Conservation (phyloP, 2,113 vertebrate genomes). For the Laterallus jamaicensis region DNA sequence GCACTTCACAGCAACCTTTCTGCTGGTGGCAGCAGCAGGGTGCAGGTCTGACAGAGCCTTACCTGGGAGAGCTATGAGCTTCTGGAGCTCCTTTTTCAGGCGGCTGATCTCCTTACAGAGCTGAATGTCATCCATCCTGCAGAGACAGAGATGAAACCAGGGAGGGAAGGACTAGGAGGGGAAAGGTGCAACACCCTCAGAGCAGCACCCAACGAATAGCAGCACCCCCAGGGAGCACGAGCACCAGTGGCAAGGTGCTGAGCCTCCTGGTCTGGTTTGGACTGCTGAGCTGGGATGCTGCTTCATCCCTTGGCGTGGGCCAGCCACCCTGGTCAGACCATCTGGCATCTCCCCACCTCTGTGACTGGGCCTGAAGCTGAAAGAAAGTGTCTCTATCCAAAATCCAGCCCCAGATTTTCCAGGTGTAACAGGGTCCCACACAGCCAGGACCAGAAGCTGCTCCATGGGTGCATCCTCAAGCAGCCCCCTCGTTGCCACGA, state of each 20-base stretch:
- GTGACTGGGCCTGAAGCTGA: background rate
- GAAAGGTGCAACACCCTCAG: background rate
- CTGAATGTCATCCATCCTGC: slow-evolving; percentile 93
- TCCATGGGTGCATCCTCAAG: background rate
- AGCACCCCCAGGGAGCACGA: too few relatives aligned
- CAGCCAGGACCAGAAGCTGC: background rate
- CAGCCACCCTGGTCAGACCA: background rate
- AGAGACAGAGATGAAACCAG: background rate
- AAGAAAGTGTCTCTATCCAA: background rate
- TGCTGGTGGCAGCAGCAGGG: background rate
- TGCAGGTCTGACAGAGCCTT: background rate
- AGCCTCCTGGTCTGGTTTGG: background rate
- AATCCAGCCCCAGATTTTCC: background rate
- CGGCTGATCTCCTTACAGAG: slow-evolving; percentile 87
- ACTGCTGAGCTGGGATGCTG: background rate
- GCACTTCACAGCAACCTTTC: background rate
- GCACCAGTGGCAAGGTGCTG: too few relatives aligned
- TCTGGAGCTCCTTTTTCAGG: slow-evolving; percentile 88
- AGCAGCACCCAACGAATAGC: background rate
- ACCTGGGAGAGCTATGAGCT: slow-evolving; percentile 82
- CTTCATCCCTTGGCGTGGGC: background rate
- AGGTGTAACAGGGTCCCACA: background rate
- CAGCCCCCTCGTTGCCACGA: background rate
- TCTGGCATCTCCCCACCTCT: background rate
- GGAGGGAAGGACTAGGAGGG: background rate